Base-by-base conservation (phyloP, 2,888 invertebrate genomes). In the Neoascia interrupta region DNA sequence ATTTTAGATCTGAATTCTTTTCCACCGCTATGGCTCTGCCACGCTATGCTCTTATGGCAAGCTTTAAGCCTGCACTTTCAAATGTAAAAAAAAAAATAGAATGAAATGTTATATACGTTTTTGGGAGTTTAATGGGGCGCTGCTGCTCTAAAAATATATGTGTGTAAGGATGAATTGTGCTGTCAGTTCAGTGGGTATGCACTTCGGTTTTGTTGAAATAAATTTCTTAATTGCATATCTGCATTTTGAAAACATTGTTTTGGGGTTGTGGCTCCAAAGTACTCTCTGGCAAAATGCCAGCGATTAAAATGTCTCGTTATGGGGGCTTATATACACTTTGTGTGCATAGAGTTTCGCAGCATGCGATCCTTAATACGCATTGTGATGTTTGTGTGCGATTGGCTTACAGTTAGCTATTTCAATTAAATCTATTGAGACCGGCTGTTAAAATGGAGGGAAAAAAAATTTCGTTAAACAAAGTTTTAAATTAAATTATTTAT, bases 191-290 rank as follows among this genome's bases (percentile, higher is more conserved):
- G 13, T 43, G 34, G 41, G 18, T 58, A 45, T 49, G 39, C 47
- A 68, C 21, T 47, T 47, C 3, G 16, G 28, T 31, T 49, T 5
- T 10, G 23, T 31, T 39, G 16, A 31, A 49, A 39, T 41, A 41
- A 49, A 58, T 41, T 41, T 58, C 49, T 49, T 49, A 58, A 68
- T 41, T 58, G 41, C 39, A 51, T n/a, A n/a, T 68, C 19, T 19
- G 18, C 28, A 51, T 58, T 16, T 68, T 21, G n/a, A 56, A 34
- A 11, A 21, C 16, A 56, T 39, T 10, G 36, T 39, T 39, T 47
- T 47, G n/a, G n/a, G n/a, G n/a, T n/a, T n/a, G n/a, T n/a, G n/a
- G n/a, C n/a, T n/a, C n/a, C n/a, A n/a, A n/a, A n/a, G n/a, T n/a
- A n/a, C n/a, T n/a, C n/a, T n/a, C 39, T 58, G 41, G 47, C 54